A percentile compares a stretch with the other conserved stretches of the same genome.
Conservation (phyloP, 2,797 vertebrate genomes). For the Sus cebifrons region DNA sequence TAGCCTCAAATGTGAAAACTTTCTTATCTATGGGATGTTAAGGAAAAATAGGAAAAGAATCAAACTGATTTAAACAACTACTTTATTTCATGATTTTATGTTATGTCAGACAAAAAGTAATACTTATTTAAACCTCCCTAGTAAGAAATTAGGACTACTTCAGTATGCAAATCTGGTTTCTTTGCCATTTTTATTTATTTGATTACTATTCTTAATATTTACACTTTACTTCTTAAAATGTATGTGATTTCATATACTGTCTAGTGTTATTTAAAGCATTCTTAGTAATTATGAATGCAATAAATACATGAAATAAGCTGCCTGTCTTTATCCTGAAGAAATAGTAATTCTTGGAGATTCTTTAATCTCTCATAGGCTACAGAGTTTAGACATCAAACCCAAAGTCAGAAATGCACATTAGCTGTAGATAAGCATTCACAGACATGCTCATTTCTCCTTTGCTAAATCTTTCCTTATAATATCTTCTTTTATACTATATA, state of each 20-base stretch:
- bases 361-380: not conserved
- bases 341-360: not conserved
- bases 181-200: not conserved
- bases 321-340: not conserved
- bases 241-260: not conserved
- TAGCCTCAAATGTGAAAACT: not conserved
- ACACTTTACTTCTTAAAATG: not conserved
- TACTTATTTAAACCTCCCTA: not conserved
- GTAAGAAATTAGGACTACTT: not conserved
- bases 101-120: constrained; percentile 6
- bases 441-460: not conserved
- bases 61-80: not conserved
- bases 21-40: constrained; percentile 37
- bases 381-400: not conserved
- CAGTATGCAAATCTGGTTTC: not conserved
- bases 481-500: not conserved
- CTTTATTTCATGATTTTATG: constrained; percentile 30
- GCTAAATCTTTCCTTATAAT: constrained; percentile 15
- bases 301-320: constrained; percentile 21
- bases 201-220: not conserved
- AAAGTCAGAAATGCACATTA: not conserved
- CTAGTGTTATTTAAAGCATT: not conserved
- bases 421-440: not conserved
- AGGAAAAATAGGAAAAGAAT: constrained; percentile 28
- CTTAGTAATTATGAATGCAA: not conserved